A percentile compares a stretch with the other conserved stretches of the same genome.
Conservation (phyloP, 1,140 invertebrate genomes). For the Callitettix versicolor region DNA sequence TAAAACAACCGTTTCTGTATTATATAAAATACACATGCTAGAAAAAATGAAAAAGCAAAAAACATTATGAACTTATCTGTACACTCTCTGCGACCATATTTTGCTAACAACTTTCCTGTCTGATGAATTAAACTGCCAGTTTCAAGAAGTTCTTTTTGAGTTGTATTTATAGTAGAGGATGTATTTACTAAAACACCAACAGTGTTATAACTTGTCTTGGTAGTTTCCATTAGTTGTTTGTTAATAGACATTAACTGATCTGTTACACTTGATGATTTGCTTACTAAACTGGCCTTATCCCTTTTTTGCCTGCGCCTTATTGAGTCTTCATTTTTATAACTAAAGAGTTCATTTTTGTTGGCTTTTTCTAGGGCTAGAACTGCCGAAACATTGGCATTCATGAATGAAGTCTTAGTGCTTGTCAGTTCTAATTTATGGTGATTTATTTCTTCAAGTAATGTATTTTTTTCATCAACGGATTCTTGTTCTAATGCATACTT, state of each 20-base stretch:
- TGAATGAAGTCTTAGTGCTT: constrained; percentile 55
- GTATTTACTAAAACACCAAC: constrained; percentile 51
- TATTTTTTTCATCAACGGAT: constrained; percentile 48
- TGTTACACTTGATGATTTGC: constrained; percentile 60
- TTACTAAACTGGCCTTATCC: constrained; percentile 50
- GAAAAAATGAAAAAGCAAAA: constrained; percentile 84
- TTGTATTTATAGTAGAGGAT: constrained; percentile 44
- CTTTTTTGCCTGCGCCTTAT: constrained; percentile 35
- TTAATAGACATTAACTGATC: constrained; percentile 76
- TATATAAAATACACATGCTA: constrained; percentile 84
- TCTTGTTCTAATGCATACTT: constrained; percentile 46
- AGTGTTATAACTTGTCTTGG: constrained; percentile 73
- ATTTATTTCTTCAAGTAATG: constrained; percentile 50
- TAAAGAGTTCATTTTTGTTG: constrained; percentile 55
- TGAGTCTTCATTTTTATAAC: constrained; percentile 43
- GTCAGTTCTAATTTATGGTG: constrained; percentile 55
- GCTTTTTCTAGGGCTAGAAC: constrained; percentile 63
- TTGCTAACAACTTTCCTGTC: constrained; percentile 81
- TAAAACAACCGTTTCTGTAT: constrained; percentile 80
- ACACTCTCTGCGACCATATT: constrained; percentile 86
- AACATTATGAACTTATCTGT: constrained; percentile 89
- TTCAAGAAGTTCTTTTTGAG: constrained; percentile 71
- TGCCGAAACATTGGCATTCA: constrained; percentile 62
- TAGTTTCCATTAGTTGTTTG: constrained; percentile 72
- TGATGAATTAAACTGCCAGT: constrained; percentile 79